Evolutionary conservation across 1,140 invertebrate genomes (phyloP).

Genomic region (Dendrolimus punctatus): DNA sequence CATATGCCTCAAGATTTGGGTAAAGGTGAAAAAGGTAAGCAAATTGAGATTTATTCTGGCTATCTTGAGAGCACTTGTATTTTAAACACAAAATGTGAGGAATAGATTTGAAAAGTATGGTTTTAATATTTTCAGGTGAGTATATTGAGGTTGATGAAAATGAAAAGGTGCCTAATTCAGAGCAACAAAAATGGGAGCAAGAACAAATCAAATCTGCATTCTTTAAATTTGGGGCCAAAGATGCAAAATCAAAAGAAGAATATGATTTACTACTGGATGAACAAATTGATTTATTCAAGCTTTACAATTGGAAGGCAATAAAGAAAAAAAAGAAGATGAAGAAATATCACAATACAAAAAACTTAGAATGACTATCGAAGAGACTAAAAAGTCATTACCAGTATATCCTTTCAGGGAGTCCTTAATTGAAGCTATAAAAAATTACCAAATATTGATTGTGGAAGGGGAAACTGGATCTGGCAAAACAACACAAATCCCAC

Average conservation of each 20-base stretch:
- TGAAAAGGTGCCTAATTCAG: slow-evolving; percentile 90
- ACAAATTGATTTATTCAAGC: slow-evolving; percentile 97
- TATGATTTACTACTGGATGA: slow-evolving; percentile 96
- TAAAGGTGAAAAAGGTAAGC: slow-evolving; percentile 76
- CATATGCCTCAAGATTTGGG: slow-evolving; percentile 90
- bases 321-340: slow-evolving; percentile 74
- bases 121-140: slow-evolving; percentile 64
- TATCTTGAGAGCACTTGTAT: too few relatives aligned
- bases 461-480: slow-evolving; percentile 99
- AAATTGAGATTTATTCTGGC: background rate
- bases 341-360: slow-evolving; percentile 78
- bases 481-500: slow-evolving; percentile 99
- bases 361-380: slow-evolving; percentile 89
- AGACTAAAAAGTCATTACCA: slow-evolving; percentile 94
- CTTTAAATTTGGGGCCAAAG: slow-evolving; percentile 94
- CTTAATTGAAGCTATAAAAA: slow-evolving; percentile 88
- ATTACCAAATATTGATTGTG: slow-evolving; percentile 96
- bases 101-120: background rate
- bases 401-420: slow-evolving; percentile 95
- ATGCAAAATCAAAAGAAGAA: slow-evolving; percentile 84
- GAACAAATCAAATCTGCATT: slow-evolving; percentile 96
- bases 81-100: too few relatives aligned
- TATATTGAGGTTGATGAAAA: slow-evolving; percentile 92
- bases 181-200: slow-evolving; percentile 98
- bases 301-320: slow-evolving; percentile 90